Evolutionary conservation across 2,797 vertebrate species (phyloP).

Genomic region (Aplochiton taeniatus): DNA sequence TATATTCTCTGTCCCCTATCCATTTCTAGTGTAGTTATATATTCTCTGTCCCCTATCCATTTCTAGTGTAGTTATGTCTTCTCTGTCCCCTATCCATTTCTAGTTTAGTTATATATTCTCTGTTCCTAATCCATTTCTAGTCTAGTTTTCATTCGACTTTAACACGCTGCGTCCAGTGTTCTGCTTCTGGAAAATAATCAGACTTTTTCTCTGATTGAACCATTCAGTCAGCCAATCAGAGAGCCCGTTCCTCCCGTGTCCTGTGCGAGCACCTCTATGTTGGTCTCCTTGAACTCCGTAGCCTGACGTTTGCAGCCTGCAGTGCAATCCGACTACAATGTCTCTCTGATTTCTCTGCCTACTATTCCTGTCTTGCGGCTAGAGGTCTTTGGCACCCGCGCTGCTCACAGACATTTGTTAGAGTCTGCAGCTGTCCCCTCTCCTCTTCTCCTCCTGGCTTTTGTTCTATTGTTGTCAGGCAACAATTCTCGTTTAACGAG

Average conservation of each 20-base stretch:
- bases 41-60: too few species aligned
- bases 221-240: neutral
- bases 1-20: too few species aligned
- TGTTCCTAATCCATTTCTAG: too few species aligned
- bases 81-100: too few species aligned
- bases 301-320: neutral
- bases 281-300: slow-evolving; percentile 21
- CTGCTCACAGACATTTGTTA: slow-evolving; percentile 27
- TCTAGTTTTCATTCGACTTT: neutral
- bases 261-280: neutral
- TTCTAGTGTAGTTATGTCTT: too few species aligned
- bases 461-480: slow-evolving; percentile 56
- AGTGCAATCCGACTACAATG: slow-evolving; percentile 31
- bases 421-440: slow-evolving; percentile 53
- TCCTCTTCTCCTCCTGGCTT: slow-evolving; percentile 37
- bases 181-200: neutral
- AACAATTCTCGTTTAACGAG: slow-evolving; percentile 27
- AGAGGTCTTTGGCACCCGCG: slow-evolving; percentile 8
- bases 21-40: too few species aligned
- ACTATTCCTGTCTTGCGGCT: slow-evolving; percentile 52
- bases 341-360: slow-evolving; percentile 39
- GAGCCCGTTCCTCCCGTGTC: too few species aligned
- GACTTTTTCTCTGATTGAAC: neutral
- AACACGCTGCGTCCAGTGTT: too few species aligned
- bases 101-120: neutral